Evolutionary conservation across 2,113 vertebrate genomes (phyloP).

Genomic region (Psilopogon haemacephalus): DNA sequence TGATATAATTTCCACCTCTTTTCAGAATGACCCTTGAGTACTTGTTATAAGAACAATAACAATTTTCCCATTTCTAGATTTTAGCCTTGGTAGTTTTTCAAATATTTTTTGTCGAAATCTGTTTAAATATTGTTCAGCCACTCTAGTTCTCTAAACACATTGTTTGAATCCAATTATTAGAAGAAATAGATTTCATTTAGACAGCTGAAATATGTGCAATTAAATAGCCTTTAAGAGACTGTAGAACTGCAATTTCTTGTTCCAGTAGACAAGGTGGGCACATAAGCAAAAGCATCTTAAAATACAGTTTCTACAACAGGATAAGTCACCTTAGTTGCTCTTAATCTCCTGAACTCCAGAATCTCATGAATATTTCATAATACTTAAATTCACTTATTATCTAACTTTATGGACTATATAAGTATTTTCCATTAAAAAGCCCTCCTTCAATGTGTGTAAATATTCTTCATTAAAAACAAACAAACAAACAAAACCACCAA

Average conservation of each 20-base stretch:
- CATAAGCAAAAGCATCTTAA: slow-evolving; percentile 35
- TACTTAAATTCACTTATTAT: neutral
- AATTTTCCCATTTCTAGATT: neutral
- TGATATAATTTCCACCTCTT: neutral
- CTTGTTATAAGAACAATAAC: neutral
- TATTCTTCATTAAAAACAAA: neutral
- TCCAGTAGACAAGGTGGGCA: neutral
- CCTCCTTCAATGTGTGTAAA: neutral
- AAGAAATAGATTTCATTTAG: neutral
- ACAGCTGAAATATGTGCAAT: neutral
- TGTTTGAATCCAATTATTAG: neutral
- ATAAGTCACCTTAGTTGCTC: slow-evolving; percentile 21
- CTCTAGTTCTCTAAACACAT: neutral
- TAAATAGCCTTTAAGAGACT: neutral
- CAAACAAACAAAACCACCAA: neutral
- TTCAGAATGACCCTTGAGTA: neutral
- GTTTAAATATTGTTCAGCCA: neutral
- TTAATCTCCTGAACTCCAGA: slow-evolving; percentile 32
- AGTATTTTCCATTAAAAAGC: neutral
- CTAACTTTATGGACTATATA: neutral
- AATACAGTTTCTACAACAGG: slow-evolving; percentile 1
- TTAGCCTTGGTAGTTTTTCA: neutral
- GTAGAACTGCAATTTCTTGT: neutral
- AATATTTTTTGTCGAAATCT: neutral
- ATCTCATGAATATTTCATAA: slow-evolving; percentile 35